These are phyloP conservation scores for Mamestra configurata DNA, from an alignment of 1,140 invertebrate genomes.

Conservation along the genomic window DNA sequence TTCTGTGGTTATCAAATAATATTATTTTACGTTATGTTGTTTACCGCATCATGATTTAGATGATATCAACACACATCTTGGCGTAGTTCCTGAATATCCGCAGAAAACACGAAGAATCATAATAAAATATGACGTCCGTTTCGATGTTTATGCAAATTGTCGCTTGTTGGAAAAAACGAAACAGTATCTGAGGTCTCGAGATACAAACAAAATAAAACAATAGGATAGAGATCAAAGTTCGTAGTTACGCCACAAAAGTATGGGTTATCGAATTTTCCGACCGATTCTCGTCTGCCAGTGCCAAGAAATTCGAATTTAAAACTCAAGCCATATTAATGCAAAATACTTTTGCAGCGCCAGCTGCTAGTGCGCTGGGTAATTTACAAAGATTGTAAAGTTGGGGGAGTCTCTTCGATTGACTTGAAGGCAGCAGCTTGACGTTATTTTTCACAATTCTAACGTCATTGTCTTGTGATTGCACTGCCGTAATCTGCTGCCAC, in stretches of 20 bases:
- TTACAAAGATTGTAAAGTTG: conserved; percentile 42
- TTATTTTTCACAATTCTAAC: conserved; percentile 11
- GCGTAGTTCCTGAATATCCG: conserved; percentile 2
- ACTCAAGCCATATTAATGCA: conserved; percentile 48
- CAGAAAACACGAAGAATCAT: conserved; percentile 2
- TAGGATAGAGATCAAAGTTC: conserved; percentile 48
- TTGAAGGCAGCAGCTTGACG: not conserved
- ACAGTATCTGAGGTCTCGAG: conserved; percentile 11
- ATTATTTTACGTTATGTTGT: conserved; percentile 43
- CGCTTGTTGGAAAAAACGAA: conserved; percentile 23
- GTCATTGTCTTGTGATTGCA: not conserved
- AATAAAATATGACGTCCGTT: conserved; percentile 37
- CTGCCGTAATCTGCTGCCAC: not conserved
- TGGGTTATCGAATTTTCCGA: conserved; percentile 51
- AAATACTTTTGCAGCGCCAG: conserved; percentile 45
- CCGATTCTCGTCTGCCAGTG: conserved; percentile 48
- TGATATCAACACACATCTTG: conserved; percentile 19
- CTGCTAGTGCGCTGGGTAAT: conserved; percentile 24
- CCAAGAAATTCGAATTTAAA: conserved; percentile 53
- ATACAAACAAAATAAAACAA: conserved; percentile 16
- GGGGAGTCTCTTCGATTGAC: conserved; percentile 6
- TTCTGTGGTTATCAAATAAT: conserved; percentile 17
- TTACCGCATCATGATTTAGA: conserved; percentile 22
- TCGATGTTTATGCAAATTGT: conserved; percentile 33
- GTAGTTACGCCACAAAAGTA: conserved; percentile 41